Conservation (phyloP, 2,888 invertebrate species). For the Malthinus flaveolus region DNA sequence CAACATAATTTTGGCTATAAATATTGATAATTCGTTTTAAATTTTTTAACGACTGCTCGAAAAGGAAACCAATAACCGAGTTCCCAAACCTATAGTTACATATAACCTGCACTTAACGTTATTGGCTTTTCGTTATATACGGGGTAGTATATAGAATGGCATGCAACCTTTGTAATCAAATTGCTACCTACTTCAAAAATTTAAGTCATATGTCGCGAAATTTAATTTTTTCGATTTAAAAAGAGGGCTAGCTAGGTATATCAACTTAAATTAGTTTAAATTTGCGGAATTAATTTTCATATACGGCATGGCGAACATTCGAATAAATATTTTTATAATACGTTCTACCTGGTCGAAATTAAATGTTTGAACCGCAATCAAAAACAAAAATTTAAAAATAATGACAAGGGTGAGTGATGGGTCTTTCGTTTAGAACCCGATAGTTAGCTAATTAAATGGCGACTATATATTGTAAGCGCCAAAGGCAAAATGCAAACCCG, state of each 20-base stretch:
- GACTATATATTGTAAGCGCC: constrained; percentile 33
- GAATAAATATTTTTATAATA: not conserved
- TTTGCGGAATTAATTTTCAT: not conserved
- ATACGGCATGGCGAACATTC: not conserved
- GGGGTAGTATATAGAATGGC: constrained; percentile 3
- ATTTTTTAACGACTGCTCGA: constrained; percentile 33
- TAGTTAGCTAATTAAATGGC: constrained; percentile 43
- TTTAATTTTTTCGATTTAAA: not conserved
- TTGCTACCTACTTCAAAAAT: constrained; percentile 18
- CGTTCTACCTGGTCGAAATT: not conserved
- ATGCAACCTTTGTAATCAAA: constrained; percentile 22
- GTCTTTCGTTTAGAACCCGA: constrained; percentile 36
- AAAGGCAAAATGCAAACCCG: constrained; percentile 22
- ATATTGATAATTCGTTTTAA: constrained; percentile 32
- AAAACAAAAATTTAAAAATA: constrained; percentile 31
- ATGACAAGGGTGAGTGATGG: constrained; percentile 37
- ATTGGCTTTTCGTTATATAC: constrained; percentile 14
- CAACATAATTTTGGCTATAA: constrained; percentile 31
- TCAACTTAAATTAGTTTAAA: no score
- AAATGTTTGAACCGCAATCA: constrained; percentile 19
- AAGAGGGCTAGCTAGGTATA: not conserved
- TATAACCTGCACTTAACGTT: constrained; percentile 29
- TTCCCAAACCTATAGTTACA: constrained; percentile 33
- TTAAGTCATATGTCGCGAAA: constrained; percentile 6
- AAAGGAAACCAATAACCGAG: constrained; percentile 32